Conservation (phyloP, 2,888 invertebrate species). For the Heterodera filipjevi region DNA sequence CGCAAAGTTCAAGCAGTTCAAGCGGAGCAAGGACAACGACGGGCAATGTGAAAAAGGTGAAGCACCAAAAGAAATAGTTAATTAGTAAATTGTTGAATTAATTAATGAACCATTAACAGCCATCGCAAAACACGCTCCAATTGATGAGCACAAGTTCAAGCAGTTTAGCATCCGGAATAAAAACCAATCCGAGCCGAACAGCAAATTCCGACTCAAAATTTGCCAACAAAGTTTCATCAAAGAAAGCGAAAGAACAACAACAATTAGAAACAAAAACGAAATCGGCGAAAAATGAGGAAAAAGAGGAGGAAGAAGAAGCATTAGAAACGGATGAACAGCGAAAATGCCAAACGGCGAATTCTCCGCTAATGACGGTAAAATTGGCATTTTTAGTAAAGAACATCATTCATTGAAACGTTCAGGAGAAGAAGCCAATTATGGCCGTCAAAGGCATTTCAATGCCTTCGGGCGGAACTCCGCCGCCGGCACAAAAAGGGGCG, state of each 20-base stretch:
- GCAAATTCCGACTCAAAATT: neutral
- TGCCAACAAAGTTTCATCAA: neutral
- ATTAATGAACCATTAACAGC: neutral
- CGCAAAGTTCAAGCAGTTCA: neutral
- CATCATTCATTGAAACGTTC: neutral
- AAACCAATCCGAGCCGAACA: neutral
- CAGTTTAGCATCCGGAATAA: neutral
- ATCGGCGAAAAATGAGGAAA: neutral
- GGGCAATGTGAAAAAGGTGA: neutral
- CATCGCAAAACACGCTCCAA: neutral
- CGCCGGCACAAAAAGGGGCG: neutral
- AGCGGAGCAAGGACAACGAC: neutral
- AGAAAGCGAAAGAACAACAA: neutral
- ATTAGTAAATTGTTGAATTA: too few relatives aligned
- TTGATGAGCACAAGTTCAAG: conserved; percentile 7
- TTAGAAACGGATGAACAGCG: neutral
- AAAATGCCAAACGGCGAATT: neutral
- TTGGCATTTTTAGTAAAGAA: neutral
- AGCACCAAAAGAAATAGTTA: too few relatives aligned
- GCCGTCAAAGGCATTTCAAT: conserved; percentile 36
- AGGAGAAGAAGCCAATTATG: conserved; percentile 32
- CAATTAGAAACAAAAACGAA: neutral
- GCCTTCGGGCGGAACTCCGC: neutral
- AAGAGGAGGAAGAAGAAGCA: neutral
- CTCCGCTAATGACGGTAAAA: conserved; percentile 13